phyloP scores from a whole-genome alignment of 2,888 invertebrate genomes.

The Athetis lepigone region DNA sequence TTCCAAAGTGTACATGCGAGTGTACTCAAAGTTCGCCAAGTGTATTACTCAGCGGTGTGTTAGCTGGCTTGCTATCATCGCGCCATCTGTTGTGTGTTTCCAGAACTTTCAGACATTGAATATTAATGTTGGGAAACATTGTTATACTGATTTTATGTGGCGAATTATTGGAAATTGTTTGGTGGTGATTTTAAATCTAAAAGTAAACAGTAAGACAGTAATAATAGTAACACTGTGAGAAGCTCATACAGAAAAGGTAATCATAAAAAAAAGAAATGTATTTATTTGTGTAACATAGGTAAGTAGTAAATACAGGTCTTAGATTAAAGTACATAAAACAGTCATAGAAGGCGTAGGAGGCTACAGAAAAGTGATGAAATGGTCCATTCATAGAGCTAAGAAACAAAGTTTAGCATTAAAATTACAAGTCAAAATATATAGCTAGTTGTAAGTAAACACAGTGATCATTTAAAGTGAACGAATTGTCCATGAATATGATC shows the following conservation, averaged over 20 bases:
- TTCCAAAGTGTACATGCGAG: slow-evolving; percentile 41
- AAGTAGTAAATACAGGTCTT: too few relatives aligned
- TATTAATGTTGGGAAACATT: slow-evolving; percentile 38
- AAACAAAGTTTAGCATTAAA: too few relatives aligned
- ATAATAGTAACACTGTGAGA: too few relatives aligned
- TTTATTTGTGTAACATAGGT: too few relatives aligned
- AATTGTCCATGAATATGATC: too few relatives aligned
- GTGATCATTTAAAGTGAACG: background rate
- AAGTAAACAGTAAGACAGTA: too few relatives aligned
- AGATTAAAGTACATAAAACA: too few relatives aligned
- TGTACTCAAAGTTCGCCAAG: slow-evolving; percentile 36
- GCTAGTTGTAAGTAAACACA: background rate
- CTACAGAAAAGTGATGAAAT: too few relatives aligned
- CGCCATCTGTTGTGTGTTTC: slow-evolving; percentile 40
- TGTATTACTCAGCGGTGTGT: slow-evolving; percentile 43
- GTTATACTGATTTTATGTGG: slow-evolving; percentile 20
- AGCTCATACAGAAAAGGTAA: too few relatives aligned
- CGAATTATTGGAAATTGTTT: slow-evolving; percentile 16
- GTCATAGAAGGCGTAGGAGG: too few relatives aligned
- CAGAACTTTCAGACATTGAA: slow-evolving; percentile 50
- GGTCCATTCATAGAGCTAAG: too few relatives aligned
- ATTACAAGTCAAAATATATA: background rate
- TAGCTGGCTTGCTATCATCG: slow-evolving; percentile 22
- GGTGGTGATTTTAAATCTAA: background rate
- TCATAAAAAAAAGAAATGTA: too few relatives aligned